Percentiles rank a stretch among this genome's conserved stretches.
Conservation (phyloP, 2,113 vertebrate genomes). For the Sphyrna mokarran region DNA sequence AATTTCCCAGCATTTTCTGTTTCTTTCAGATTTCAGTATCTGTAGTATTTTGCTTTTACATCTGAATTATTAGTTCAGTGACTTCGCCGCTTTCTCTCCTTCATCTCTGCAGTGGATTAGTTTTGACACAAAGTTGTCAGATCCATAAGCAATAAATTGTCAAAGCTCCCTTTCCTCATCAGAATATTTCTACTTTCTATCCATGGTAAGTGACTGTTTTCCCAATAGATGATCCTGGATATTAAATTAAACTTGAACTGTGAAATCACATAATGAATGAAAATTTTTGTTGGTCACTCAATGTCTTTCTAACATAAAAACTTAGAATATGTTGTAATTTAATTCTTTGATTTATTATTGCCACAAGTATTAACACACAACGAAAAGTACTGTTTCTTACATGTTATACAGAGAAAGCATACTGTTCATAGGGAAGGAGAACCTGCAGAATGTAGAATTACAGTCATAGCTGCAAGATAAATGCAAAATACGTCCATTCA, state of each 20-base stretch:
- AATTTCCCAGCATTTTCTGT: too few species aligned
- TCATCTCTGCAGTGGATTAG: background rate
- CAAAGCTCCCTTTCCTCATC: background rate
- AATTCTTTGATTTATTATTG: background rate
- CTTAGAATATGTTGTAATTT: background rate
- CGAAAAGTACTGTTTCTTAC: too few species aligned
- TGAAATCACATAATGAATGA: background rate
- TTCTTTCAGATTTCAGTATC: too few species aligned
- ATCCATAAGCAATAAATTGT: background rate
- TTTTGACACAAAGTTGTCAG: background rate
- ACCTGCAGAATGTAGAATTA: too few species aligned
- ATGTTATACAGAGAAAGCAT: too few species aligned
- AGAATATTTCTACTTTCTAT: background rate
- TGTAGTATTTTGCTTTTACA: too few species aligned
- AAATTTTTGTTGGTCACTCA: background rate
- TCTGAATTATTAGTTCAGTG: too few species aligned
- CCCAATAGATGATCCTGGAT: background rate
- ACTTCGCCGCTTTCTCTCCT: too few species aligned
- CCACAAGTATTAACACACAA: too few species aligned
- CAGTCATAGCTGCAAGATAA: too few species aligned
- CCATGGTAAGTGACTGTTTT: background rate
- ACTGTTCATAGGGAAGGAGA: too few species aligned
- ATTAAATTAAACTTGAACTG: background rate
- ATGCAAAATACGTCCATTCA: too few species aligned
- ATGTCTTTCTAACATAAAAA: background rate